phyloP scores from a whole-genome alignment of 2,113 vertebrate species.

The Sinocyclocheilus maitianheensis region DNA sequence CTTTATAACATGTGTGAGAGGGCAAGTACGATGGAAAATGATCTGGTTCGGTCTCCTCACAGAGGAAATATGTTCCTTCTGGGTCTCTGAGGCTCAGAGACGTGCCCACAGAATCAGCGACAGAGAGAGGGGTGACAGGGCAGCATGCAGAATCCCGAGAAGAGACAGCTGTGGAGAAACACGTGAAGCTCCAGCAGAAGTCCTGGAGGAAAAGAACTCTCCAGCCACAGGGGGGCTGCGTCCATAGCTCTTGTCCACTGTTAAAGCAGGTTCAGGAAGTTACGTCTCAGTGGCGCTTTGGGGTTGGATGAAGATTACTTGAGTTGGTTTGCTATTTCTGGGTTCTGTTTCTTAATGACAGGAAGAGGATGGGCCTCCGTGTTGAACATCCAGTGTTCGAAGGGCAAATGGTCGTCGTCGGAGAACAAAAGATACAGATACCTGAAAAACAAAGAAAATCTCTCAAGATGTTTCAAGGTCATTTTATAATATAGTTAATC shows the following conservation, averaged over 20 bases:
- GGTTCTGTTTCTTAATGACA: slow-evolving; percentile 76
- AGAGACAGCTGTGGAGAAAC: neutral
- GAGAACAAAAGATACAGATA: slow-evolving; percentile 96
- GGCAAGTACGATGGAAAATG: slow-evolving; percentile 77
- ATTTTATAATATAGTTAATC: neutral
- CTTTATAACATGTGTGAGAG: slow-evolving; percentile 67
- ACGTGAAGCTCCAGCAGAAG: neutral
- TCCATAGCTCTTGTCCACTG: slow-evolving; percentile 57
- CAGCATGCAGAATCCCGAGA: slow-evolving; percentile 65
- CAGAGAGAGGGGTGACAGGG: slow-evolving; percentile 51
- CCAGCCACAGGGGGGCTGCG: slow-evolving; percentile 19
- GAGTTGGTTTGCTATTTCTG: slow-evolving; percentile 67
- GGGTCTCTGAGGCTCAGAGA: slow-evolving; percentile 68
- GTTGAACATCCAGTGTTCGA: slow-evolving; percentile 97
- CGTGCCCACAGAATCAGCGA: neutral
- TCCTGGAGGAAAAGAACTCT: neutral
- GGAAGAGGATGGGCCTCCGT: slow-evolving; percentile 95
- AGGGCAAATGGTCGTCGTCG: slow-evolving; percentile 90
- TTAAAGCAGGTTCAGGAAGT: slow-evolving; percentile 40
- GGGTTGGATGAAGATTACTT: slow-evolving; percentile 61
- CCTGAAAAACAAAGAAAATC: slow-evolving; percentile 66
- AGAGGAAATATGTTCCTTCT: slow-evolving; percentile 90
- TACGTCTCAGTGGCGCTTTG: neutral
- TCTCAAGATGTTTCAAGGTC: neutral
- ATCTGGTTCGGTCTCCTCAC: slow-evolving; percentile 88